phyloP scores from a whole-genome alignment of 1,140 invertebrate species.

The Stegodyphus mimosarum region DNA sequence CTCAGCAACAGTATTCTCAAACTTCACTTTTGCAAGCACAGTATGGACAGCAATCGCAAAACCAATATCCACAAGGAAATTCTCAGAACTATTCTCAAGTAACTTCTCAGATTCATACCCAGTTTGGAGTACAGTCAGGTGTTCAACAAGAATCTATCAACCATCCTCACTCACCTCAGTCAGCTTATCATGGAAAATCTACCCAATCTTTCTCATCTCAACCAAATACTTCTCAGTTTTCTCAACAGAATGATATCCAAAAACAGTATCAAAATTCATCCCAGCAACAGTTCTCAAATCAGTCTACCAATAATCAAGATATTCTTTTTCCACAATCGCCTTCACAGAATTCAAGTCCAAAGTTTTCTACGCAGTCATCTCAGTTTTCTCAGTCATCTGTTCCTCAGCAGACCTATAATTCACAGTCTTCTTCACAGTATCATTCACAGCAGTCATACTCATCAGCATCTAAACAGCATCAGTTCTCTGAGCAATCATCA shows the following conservation, averaged over 20 bases:
- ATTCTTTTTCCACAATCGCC: slow-evolving; percentile 17
- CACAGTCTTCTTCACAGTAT: slow-evolving; percentile 29
- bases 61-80: slow-evolving; percentile 26
- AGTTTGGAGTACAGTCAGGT: slow-evolving; percentile 21
- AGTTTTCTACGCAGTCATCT: neutral
- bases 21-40: slow-evolving; percentile 17
- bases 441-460: slow-evolving; percentile 22
- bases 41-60: slow-evolving; percentile 33
- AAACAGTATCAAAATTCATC: slow-evolving; percentile 5
- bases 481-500: slow-evolving; percentile 23
- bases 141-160: neutral
- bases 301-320: slow-evolving; percentile 26
- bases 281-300: slow-evolving; percentile 15
- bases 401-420: slow-evolving; percentile 20
- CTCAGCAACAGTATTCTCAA: slow-evolving; percentile 33
- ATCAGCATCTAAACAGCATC: slow-evolving; percentile 14
- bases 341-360: slow-evolving; percentile 20
- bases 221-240: neutral
- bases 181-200: slow-evolving; percentile 4
- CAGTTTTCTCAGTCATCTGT: slow-evolving; percentile 12
- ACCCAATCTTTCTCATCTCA: slow-evolving; percentile 20
- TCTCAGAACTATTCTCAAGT: neutral
- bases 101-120: slow-evolving; percentile 5
- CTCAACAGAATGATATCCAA: slow-evolving; percentile 6
- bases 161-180: slow-evolving; percentile 6